Evolutionary conservation across 2,888 invertebrate species (phyloP), one percentile per base, ranked within the genome.

Genomic region (Ceramica pisi): DNA sequence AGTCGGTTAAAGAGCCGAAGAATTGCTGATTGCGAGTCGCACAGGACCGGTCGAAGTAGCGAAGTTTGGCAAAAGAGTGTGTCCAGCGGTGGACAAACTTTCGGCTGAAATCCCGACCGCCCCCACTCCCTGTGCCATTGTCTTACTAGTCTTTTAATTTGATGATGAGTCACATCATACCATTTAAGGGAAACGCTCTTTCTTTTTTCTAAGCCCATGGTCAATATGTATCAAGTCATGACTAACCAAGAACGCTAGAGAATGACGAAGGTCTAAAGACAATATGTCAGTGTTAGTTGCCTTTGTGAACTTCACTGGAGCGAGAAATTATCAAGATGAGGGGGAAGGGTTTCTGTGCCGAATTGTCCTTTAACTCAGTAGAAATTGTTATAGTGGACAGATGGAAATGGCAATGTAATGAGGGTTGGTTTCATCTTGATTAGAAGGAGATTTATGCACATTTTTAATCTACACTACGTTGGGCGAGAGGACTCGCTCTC

Each of bases 231-330:
- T 26, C 26, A 44, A 50, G 7, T 21, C 53, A 41, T 41, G 23
- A 31, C 14, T 48, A 26, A 63, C 53, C 55, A 53, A 14, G 14
- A 23, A 7, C n/a, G 8, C 26, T 19, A 26, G 8, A 2, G 7
- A 19, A 38, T 61, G 50, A 55, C 60, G 23, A 60, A 55, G 55
- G 50, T 55, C 50, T 26, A 31, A 26, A 69, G 48, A 61, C 23
- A 59, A 57, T 60, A 60, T 50, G 50, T 56, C 51, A 21, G 38
- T 41, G 23, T 16, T 51, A 71, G 53, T 55, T 48, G 41, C 26
- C 21, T 70, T 78, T 71, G 61, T 56, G 14, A 51, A 9, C 14
- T 26, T 62, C 19, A 46, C 16, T 64, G 38, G 19, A 31, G 61
- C 31, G 61, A 44, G 26, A 21, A 48, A 48, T 62, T 19, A 41